Evolutionary conservation across 2,888 invertebrate species (phyloP).

Genomic region (Phyllotreta cruciferae): DNA sequence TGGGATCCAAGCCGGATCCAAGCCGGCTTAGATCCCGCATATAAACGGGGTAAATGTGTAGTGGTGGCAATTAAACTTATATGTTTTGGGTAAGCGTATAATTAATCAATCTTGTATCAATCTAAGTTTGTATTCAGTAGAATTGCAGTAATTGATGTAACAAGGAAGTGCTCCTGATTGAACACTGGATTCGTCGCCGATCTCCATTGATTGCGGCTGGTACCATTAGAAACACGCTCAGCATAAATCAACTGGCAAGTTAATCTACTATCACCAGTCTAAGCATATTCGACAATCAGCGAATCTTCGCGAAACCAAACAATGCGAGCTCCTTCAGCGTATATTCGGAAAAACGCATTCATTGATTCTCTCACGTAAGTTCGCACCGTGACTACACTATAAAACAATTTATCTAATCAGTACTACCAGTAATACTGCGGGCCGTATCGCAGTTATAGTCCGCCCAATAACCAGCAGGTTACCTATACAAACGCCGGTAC

Average conservation of each 20-base stretch:
- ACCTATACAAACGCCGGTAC: no score
- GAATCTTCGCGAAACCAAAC: constrained; percentile 14
- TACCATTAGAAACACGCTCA: not conserved
- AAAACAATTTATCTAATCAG: constrained; percentile 26
- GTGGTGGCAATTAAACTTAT: no score
- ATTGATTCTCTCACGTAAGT: constrained; percentile 28
- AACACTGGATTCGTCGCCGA: no score
- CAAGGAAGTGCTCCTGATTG: no score
- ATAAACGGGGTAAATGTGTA: no score
- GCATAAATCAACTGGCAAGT: not conserved
- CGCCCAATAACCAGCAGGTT: not conserved
- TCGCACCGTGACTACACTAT: constrained; percentile 31
- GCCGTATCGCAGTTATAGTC: constrained; percentile 13
- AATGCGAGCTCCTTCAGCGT: not conserved
- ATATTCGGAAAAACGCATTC: constrained; percentile 24
- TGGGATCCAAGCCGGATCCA: no score
- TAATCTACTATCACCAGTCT: constrained; percentile 4
- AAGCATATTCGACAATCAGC: constrained; percentile 22
- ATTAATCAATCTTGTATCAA: no score
- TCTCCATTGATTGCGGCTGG: no score
- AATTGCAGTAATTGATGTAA: no score
- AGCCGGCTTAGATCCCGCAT: no score
- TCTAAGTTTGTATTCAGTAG: no score
- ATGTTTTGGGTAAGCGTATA: no score
- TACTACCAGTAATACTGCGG: constrained; percentile 29